A percentile compares a stretch with the other conserved stretches of the same genome.
These are phyloP conservation scores for Xiphophorus birchmanni DNA, from an alignment of 2,797 vertebrate genomes.

Conservation along the genomic window DNA sequence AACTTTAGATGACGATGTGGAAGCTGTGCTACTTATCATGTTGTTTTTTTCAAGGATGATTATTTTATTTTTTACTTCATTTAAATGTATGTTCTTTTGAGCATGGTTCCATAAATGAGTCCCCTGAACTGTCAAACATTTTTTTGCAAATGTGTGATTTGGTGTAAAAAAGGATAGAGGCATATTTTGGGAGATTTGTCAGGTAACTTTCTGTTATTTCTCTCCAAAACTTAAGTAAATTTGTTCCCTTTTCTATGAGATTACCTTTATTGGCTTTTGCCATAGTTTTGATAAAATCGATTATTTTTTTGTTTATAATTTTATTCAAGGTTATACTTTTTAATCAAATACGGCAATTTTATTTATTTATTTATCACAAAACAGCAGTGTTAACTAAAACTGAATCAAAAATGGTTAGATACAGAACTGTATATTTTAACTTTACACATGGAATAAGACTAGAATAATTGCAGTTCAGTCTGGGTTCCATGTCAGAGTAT, in stretches of 20 bases:
- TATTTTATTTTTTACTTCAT: background rate
- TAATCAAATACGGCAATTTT: slow-evolving; percentile 31
- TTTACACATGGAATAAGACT: background rate
- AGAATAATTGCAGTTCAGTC: background rate
- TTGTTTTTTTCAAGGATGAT: background rate
- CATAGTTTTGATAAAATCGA: background rate
- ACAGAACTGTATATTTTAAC: background rate
- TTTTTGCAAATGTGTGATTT: background rate
- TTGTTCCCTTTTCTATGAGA: background rate
- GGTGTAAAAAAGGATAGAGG: background rate
- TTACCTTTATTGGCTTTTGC: slow-evolving; percentile 25
- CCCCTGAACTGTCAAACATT: background rate
- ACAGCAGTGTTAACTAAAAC: background rate
- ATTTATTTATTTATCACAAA: background rate
- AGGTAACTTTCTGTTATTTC: background rate
- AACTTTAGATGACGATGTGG: background rate
- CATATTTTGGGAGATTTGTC: background rate
- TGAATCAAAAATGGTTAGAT: background rate
- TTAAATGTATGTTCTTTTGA: background rate
- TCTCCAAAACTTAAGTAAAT: background rate
- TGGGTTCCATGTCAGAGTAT: slow-evolving; percentile 34
- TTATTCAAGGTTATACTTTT: slow-evolving; percentile 45
- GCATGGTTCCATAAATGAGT: background rate
- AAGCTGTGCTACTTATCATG: background rate
- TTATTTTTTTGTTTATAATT: slow-evolving; percentile 33